Evolutionary conservation across 30 jellyfish, hydroid and myxozoan species (phyloP).

Genomic region (Cassiopea xamachana): DNA sequence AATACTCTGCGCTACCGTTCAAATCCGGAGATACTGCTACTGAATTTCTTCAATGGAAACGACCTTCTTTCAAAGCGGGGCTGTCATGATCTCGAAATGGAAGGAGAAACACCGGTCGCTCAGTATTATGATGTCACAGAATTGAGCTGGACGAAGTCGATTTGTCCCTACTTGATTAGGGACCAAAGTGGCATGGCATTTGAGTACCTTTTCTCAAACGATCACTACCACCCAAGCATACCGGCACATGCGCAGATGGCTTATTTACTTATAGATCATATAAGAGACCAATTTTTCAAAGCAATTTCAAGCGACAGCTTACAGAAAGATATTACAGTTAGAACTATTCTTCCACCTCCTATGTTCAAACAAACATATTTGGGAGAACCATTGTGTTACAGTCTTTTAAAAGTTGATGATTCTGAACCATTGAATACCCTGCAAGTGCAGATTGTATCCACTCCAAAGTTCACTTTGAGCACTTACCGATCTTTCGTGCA

Average conservation of each 20-base stretch:
- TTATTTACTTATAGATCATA: conserved; percentile 68
- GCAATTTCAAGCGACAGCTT: conserved; percentile 22
- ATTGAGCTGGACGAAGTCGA: conserved; percentile 72
- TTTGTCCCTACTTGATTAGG: conserved; percentile 68
- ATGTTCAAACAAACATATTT: conserved; percentile 61
- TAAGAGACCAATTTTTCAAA: conserved; percentile 71
- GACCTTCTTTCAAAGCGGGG: conserved; percentile 63
- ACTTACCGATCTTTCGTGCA: conserved; percentile 65
- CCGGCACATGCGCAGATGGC: conserved; percentile 90
- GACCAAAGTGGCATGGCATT: conserved; percentile 82
- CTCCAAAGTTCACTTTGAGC: conserved; percentile 55
- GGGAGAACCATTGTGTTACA: conserved; percentile 68
- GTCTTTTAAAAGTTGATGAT: conserved; percentile 67
- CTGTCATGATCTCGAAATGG: conserved; percentile 75
- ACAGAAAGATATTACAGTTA: background rate
- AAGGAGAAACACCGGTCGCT: conserved; percentile 70
- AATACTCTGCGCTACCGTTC: conserved; percentile 71
- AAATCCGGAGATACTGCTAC: conserved; percentile 64
- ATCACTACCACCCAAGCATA: conserved; percentile 69
- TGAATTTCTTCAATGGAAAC: conserved; percentile 76
- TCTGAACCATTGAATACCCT: conserved; percentile 66
- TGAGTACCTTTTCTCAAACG: conserved; percentile 72
- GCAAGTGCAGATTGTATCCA: conserved; percentile 61
- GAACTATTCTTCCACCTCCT: conserved; percentile 53
- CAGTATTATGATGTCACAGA: conserved; percentile 77